phyloP scores from a whole-genome alignment of 2,113 vertebrate genomes.

The Ctenodactylus gundi region DNA sequence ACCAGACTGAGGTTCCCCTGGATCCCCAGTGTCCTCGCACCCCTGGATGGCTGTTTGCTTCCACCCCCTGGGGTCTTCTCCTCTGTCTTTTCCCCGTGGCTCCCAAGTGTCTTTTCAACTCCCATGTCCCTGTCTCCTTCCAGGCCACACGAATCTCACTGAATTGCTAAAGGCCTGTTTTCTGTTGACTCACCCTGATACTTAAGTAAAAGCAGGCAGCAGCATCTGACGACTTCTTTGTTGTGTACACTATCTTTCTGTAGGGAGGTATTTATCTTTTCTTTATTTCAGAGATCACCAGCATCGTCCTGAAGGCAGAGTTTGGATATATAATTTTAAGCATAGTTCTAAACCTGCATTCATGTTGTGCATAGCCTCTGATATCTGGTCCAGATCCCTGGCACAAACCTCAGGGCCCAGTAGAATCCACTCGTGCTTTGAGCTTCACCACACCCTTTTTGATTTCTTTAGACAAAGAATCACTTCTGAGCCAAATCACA shows the following conservation, averaged over 20 bases:
- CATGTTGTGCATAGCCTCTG: accelerated
- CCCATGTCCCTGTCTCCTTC: background rate
- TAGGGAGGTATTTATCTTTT: background rate
- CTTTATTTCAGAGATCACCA: background rate
- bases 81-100: too few relatives aligned
- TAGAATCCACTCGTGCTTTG: background rate
- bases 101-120: background rate
- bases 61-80: background rate
- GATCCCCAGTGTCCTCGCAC: accelerated
- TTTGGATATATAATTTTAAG: background rate
- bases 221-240: background rate
- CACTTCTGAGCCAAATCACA: background rate
- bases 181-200: background rate
- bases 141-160: background rate
- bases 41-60: background rate
- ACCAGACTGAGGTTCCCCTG: background rate
- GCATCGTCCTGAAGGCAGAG: background rate
- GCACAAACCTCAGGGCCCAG: background rate
- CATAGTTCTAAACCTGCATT: background rate
- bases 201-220: background rate
- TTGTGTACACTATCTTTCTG: background rate
- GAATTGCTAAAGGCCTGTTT: background rate
- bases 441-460: too few relatives aligned
- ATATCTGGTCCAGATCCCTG: background rate
- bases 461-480: background rate